Evolutionary conservation across 2,888 invertebrate species (phyloP).

Genomic region (Caenorhabditis becei): DNA sequence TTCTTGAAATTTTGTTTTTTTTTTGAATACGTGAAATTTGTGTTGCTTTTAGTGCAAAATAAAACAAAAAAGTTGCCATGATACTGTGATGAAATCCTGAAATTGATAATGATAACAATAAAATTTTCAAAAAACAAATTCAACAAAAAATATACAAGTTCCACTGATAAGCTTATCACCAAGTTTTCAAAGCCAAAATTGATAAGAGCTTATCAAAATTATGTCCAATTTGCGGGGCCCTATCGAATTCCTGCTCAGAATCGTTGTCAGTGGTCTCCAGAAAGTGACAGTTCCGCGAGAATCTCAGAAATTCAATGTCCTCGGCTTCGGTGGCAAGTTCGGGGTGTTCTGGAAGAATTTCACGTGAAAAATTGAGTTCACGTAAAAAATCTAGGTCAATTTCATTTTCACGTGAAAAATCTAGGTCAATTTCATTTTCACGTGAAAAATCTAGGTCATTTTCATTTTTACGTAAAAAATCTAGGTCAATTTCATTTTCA

Average conservation of each 20-base stretch:
- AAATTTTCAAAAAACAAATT: not conserved
- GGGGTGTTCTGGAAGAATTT: not conserved
- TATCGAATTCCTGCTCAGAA: too few relatives aligned
- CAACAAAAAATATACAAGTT: not conserved
- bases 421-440: too few relatives aligned
- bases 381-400: not conserved
- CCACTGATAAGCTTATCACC: not conserved
- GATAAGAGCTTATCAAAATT: not conserved
- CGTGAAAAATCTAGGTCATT: too few relatives aligned
- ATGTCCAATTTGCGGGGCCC: too few relatives aligned
- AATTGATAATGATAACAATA: too few relatives aligned
- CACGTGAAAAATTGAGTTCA: not conserved
- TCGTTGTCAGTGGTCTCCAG: not conserved
- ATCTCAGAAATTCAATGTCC: not conserved
- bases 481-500: too few relatives aligned
- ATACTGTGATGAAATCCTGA: too few relatives aligned
- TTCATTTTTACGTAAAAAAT: too few relatives aligned
- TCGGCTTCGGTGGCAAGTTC: not conserved
- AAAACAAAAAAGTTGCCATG: not conserved
- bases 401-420: too few relatives aligned
- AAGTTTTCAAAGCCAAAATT: not conserved
- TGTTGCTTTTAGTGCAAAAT: not conserved
- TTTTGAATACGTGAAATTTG: too few relatives aligned
- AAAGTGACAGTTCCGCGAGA: not conserved
- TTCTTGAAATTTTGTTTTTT: constrained; percentile 4